Evolutionary conservation across 2,888 invertebrate species (phyloP), one percentile per base, ranked within the genome.

Genomic region (Mayetiola destructor): DNA sequence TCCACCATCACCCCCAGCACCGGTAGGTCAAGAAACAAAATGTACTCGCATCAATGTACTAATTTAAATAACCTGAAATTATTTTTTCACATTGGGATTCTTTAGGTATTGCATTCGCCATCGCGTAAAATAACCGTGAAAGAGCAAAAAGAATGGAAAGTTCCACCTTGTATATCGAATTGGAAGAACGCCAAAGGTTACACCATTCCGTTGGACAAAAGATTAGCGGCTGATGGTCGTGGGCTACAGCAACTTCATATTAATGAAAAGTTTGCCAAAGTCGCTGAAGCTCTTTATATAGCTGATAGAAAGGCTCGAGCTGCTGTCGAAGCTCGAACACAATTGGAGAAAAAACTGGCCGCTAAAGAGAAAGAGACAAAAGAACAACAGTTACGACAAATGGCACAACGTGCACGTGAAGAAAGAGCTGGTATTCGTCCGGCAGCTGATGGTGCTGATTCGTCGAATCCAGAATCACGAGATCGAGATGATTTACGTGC

Each of bases 161-260:
- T 80, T 58, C 99, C 99, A 8, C 99, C 99, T 0, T 99, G 97
- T 66, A 96, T 99, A 61, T 93, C 92, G 0, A 99, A 99, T 69
- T 99, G 99, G 99, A 99, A 99, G 75, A 99, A 99, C 72, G 91
- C 96, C 4, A 96, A 95, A 72, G 84, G 87, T 64, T 95, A 95
- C 75, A 99, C 97, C 0, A 96, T 99, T 63, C 97, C 97, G 0
- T 73, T 99, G 63, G 97, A 99, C 73, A 99, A 99, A 73, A 83
- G 99, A 60, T 75, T 99, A 60, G 99, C 99, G 0, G 97, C 99
- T 0, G 99, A 99, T 73, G 99, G 99, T 0, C 78, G 99, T 55
- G 99, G 99, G 0, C 75, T 99, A 2, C 99, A 99, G 67, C 91
- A 92, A 67, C 87, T 92, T 2, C 97, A 99, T 69, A 94, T 99